Percentiles rank a stretch among this genome's conserved stretches.
Conservation (phyloP, 2,113 vertebrate genomes). For the Odocoileus virginianus region DNA sequence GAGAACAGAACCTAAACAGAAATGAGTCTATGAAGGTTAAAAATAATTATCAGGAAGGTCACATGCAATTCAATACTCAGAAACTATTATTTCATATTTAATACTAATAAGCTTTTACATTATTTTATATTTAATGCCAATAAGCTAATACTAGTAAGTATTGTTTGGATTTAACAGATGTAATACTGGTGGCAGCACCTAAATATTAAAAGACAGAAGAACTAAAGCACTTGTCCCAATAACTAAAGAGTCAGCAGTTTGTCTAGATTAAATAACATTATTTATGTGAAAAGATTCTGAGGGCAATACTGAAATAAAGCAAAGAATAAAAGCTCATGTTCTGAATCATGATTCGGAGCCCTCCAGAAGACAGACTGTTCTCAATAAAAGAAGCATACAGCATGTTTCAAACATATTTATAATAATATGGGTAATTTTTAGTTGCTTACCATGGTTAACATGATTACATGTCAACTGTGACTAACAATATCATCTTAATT, state of each 20-base stretch:
- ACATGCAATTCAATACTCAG: neutral
- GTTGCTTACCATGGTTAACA: neutral
- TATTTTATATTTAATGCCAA: neutral
- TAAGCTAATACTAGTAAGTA: neutral
- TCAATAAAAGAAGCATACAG: neutral
- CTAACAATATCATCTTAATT: neutral
- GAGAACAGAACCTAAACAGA: neutral
- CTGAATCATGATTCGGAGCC: neutral
- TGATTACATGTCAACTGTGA: neutral
- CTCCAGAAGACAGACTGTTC: neutral
- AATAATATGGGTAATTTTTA: neutral
- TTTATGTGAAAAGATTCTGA: neutral
- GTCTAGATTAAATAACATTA: neutral
- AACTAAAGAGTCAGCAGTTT: neutral
- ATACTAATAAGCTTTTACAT: neutral
- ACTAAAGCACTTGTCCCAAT: neutral
- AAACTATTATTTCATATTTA: neutral
- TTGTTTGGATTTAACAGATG: neutral
- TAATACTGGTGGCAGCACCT: neutral
- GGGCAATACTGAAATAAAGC: neutral
- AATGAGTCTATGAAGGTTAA: neutral
- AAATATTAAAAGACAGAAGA: neutral
- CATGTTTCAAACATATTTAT: neutral
- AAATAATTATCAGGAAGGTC: neutral
- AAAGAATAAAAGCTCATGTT: neutral